Conservation (phyloP, 2,113 vertebrate genomes). For the Periophthalmodon schlosseri region DNA sequence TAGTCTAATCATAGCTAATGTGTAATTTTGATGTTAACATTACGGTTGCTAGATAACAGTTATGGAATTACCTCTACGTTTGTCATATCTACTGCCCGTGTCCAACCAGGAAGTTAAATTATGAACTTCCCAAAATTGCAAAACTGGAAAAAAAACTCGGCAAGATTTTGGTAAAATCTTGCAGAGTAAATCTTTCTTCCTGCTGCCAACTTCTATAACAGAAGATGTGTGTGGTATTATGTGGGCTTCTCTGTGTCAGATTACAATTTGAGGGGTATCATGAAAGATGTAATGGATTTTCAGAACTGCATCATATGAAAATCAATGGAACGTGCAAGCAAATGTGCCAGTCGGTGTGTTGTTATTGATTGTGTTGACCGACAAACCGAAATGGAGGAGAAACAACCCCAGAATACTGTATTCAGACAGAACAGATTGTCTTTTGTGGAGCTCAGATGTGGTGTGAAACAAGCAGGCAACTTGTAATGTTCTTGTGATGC, state of each 20-base stretch:
- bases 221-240: not conserved
- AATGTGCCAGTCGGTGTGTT: not conserved
- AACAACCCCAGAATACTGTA: conserved; percentile 3
- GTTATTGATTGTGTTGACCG: conserved; percentile 16
- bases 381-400: not conserved
- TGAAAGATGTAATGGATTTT: not conserved
- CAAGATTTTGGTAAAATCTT: too few relatives aligned
- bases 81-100: too few relatives aligned
- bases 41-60: too few relatives aligned
- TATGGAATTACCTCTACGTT: too few relatives aligned
- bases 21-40: too few relatives aligned
- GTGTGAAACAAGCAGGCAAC: not conserved
- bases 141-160: too few relatives aligned
- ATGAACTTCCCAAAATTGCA: too few relatives aligned
- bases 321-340: not conserved
- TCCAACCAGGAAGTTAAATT: too few relatives aligned
- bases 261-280: conserved; percentile 8
- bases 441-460: conserved; percentile 6
- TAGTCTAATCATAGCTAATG: too few relatives aligned
- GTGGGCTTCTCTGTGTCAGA: not conserved
- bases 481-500: not conserved
- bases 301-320: not conserved
- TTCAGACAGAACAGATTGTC: conserved; percentile 12
- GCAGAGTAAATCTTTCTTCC: too few relatives aligned
- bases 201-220: not conserved